These are phyloP conservation scores for Zosterops pallidus DNA, from an alignment of 2,113 vertebrate genomes.

Conservation along the genomic window DNA sequence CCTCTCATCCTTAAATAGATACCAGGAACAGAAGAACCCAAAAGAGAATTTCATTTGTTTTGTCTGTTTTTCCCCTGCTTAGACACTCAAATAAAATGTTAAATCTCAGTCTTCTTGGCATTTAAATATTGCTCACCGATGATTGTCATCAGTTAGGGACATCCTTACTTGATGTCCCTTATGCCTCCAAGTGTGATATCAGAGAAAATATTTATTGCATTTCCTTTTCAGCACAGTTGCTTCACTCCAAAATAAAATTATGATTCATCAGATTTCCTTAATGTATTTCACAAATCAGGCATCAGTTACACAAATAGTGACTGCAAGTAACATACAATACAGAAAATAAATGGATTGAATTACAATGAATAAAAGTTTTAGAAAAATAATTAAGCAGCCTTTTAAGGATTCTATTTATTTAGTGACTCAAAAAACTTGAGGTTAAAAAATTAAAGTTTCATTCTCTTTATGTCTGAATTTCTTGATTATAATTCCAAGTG, in stretches of 20 bases:
- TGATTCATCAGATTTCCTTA: not conserved
- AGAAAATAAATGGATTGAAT: not conserved
- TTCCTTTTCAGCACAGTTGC: not conserved
- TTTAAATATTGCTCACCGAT: not conserved
- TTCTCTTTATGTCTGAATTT: not conserved
- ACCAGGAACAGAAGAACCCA: not conserved
- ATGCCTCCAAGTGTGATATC: not conserved
- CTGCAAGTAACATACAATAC: not conserved
- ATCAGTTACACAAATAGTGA: not conserved
- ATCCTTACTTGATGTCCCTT: not conserved
- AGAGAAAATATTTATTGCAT: not conserved
- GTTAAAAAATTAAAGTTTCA: not conserved
- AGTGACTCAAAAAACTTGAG: not conserved
- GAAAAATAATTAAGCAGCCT: not conserved
- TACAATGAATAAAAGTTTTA: not conserved
- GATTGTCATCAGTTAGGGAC: not conserved
- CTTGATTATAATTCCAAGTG: not conserved
- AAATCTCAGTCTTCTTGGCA: not conserved
- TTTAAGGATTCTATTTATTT: not conserved
- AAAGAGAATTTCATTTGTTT: not conserved
- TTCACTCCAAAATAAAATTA: not conserved
- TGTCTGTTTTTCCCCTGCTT: rapidly evolving
- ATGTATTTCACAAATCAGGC: not conserved
- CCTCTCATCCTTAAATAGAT: not conserved
- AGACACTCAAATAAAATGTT: not conserved